phyloP scores from a whole-genome alignment of 1,140 invertebrate species.

The Tetramorium alpestre region DNA sequence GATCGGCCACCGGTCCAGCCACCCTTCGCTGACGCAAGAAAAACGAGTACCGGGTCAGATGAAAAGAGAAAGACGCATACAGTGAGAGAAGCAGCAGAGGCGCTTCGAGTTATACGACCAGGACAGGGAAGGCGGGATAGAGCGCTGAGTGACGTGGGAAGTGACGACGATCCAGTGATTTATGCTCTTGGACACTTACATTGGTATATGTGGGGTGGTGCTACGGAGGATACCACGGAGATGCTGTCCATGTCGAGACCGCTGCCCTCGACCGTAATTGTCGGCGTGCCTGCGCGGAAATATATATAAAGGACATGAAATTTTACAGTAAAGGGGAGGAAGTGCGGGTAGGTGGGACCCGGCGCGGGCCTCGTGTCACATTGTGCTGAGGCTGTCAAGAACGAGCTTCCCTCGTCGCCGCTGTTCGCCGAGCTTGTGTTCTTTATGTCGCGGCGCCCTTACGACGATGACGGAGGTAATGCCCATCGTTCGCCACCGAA shows the following conservation, averaged over 20 bases:
- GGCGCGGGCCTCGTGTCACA: not conserved
- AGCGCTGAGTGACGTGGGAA: conserved; percentile 27
- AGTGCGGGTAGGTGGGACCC: not conserved
- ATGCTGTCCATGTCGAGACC: conserved; percentile 91
- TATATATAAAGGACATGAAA: conserved; percentile 72
- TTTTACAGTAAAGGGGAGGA: conserved; percentile 2
- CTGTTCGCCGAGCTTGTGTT: conserved; percentile 51
- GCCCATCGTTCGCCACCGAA: not conserved
- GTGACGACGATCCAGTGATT: conserved; percentile 70
- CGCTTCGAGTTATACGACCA: not conserved
- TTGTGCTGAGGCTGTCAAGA: conserved; percentile 24
- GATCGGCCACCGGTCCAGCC: not conserved
- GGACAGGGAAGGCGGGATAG: not conserved
- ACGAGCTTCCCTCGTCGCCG: conserved; percentile 45
- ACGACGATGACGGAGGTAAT: not conserved
- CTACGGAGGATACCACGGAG: conserved; percentile 90
- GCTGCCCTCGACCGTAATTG: conserved; percentile 88
- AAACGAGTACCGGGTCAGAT: not conserved
- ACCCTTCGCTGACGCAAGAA: conserved; percentile 10
- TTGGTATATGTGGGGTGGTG: conserved; percentile 92
- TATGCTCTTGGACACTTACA: conserved; percentile 88
- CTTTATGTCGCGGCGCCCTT: conserved; percentile 53
- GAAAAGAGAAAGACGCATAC: conserved; percentile 32
- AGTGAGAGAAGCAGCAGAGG: conserved; percentile 39
- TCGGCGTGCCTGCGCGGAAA: conserved; percentile 87